These are phyloP conservation scores for Timema cristinae DNA, from an alignment of 2,888 invertebrate species.

Conservation along the genomic window DNA sequence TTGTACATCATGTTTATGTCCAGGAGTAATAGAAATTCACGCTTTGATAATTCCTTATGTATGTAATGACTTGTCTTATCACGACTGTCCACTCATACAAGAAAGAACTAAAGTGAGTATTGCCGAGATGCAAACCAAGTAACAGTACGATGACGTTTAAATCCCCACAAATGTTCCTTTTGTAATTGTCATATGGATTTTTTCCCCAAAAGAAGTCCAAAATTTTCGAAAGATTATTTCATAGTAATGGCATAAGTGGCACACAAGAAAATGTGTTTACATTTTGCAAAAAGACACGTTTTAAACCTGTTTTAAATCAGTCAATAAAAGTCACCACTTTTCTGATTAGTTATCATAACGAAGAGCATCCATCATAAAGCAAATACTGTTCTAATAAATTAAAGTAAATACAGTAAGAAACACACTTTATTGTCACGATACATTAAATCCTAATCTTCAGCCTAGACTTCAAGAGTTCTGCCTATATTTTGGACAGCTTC, in stretches of 20 bases:
- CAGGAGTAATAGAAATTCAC: neutral
- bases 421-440: neutral
- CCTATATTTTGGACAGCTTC: neutral
- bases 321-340: constrained; percentile 4
- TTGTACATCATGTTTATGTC: no score
- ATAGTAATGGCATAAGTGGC: neutral
- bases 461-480: neutral
- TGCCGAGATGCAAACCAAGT: neutral
- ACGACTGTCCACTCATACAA: constrained; percentile 10
- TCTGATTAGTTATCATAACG: neutral
- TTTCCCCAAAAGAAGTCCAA: neutral
- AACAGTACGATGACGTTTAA: neutral
- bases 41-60: neutral
- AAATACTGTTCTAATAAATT: neutral
- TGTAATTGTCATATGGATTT: neutral
- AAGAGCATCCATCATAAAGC: neutral
- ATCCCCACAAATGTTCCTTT: neutral
- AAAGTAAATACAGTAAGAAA: neutral
- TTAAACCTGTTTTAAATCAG: neutral
- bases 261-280: neutral
- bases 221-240: neutral
- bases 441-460: neutral
- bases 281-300: neutral
- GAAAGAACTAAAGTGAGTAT: neutral
- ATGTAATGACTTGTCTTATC: neutral